Base-by-base conservation (phyloP, 1,140 invertebrate species). In the Micrasema minimum region DNA sequence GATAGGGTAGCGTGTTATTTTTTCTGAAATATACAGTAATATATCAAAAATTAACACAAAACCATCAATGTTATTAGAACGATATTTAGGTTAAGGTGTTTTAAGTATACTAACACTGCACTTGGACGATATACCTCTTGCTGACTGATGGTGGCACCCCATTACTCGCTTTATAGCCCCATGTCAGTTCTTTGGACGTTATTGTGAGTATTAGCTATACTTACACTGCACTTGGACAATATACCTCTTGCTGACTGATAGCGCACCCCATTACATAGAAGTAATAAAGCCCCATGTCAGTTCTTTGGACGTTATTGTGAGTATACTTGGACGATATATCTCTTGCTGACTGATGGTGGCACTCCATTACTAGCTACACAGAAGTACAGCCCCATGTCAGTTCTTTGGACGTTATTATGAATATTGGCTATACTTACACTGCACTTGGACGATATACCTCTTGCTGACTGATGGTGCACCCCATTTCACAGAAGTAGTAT, bases 271-370 rank as follows among this genome's bases (percentile, higher is more conserved):
- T 90, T 91, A 9, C 90, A 48, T 90, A 90, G 78, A 89, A 91
- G 43, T 90, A 82, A 75, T 91, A 91, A 2, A 87, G 87, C 2
- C 95, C 95, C 88, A 95, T 96, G 80, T 95, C 93, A 43, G 89
- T 38, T 38, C 37, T 38, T 11, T 38, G 37, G 5, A 38, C 37
- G 11, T 38, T 38, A 38, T 11, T 38, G 37, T 6, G 37, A 38
- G n/a, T n/a, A n/a, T n/a, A 91, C 88, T 76, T 85, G 87, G 43
- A 91, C 86, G 77, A 85, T 87, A 72, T 90, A 88, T 73, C 89
- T 82, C 80, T 91, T 91, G 85, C 88, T 90, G 70, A 90, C 88
- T 1, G 88, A 88, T 2, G 90, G 0, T 88, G n/a, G 88, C 0
- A 90, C 86, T 16, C 88, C 88, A 66, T 90, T 91, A 9, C 90